Evolutionary conservation across 1,140 invertebrate genomes (phyloP).

Genomic region (Sitobion miscanthi): DNA sequence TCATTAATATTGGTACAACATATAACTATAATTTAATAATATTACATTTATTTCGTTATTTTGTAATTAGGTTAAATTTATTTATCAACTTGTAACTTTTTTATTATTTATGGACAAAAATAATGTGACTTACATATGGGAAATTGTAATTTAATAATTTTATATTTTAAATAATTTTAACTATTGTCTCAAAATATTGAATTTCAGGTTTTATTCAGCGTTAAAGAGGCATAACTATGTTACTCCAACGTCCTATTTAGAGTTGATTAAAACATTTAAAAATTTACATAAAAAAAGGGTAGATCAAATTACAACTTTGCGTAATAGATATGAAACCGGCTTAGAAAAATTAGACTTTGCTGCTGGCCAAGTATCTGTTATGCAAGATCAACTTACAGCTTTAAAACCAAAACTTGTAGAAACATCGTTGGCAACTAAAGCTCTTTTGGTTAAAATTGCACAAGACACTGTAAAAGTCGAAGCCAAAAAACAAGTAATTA

Average conservation of each 20-base stretch:
- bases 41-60: too few relatives aligned
- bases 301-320: conserved; percentile 77
- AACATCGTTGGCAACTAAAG: conserved; percentile 91
- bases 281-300: conserved; percentile 75
- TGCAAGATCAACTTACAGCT: conserved; percentile 86
- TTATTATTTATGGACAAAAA: too few relatives aligned
- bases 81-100: too few relatives aligned
- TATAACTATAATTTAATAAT: too few relatives aligned
- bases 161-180: background rate
- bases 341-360: conserved; percentile 94
- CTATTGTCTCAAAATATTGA: background rate
- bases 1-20: background rate
- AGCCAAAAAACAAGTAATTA: conserved; percentile 86
- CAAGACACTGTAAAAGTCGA: conserved; percentile 97
- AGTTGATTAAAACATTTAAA: conserved; percentile 86
- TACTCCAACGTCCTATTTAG: conserved; percentile 91
- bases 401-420: conserved; percentile 89
- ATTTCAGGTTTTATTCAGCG: conserved; percentile 72
- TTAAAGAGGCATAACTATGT: conserved; percentile 83
- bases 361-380: conserved; percentile 84
- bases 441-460: conserved; percentile 96
- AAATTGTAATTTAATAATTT: background rate
- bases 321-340: conserved; percentile 81
- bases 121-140: too few relatives aligned
- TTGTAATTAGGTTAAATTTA: too few relatives aligned